Percentiles rank a stretch among this genome's conserved stretches.
These are phyloP conservation scores for Champsocephalus gunnari DNA, from an alignment of 2,797 vertebrate genomes.

Conservation along the genomic window DNA sequence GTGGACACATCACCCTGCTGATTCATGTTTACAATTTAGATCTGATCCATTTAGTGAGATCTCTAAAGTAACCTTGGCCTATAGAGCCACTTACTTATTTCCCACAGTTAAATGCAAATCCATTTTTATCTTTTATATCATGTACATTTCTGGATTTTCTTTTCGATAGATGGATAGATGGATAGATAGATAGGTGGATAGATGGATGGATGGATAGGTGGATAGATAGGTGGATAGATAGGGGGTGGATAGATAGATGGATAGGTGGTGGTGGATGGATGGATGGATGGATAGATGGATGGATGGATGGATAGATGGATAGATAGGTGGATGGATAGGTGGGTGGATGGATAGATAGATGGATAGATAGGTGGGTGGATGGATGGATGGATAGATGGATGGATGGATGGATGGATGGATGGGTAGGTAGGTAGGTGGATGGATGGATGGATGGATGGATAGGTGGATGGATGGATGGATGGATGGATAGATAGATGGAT, in stretches of 20 bases:
- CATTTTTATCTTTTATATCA: no score
- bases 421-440: fast-evolving
- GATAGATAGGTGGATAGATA: no score
- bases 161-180: no score
- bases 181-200: fast-evolving
- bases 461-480: no score
- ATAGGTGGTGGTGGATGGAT: fast-evolving
- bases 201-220: fast-evolving
- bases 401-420: no score
- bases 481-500: no score
- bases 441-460: no score
- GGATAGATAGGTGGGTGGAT: fast-evolving
- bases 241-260: fast-evolving
- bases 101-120: no score
- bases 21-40: not conserved
- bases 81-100: not conserved
- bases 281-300: fast-evolving
- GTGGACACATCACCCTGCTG: conserved; percentile 14
- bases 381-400: no score
- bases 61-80: not conserved
- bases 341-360: no score
- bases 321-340: fast-evolving
- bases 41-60: not conserved
- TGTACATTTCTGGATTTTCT: no score
- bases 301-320: fast-evolving